Conservation (phyloP, 2,888 invertebrate species). For the Sympetrum striolatum region DNA sequence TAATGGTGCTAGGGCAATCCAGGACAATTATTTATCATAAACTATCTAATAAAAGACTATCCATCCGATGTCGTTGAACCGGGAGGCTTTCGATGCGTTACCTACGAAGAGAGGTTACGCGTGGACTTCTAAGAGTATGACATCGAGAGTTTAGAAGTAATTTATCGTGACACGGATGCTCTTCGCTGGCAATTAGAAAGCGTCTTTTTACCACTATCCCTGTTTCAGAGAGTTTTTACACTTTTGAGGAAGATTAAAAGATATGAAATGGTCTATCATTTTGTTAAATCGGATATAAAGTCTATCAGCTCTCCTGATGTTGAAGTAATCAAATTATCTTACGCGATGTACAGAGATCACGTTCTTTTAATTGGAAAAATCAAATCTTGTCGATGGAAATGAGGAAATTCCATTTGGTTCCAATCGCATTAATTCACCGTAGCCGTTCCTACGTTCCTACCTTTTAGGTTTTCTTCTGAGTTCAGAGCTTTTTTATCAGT, state of each 20-base stretch:
- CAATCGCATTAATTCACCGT: no score
- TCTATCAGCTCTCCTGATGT: neutral
- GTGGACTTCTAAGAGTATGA: neutral
- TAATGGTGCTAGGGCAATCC: conserved; percentile 31
- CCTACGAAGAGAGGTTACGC: neutral
- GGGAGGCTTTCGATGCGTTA: neutral
- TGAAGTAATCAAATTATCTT: neutral
- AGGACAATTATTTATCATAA: neutral
- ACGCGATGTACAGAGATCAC: neutral
- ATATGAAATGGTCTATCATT: neutral
- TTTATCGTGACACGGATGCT: neutral
- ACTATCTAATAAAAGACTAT: neutral
- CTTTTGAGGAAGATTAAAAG: neutral
- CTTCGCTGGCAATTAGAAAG: neutral
- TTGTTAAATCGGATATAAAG: neutral
- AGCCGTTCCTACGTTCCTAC: no score
- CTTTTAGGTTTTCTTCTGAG: no score
- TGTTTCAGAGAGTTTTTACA: neutral
- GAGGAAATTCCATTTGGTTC: neutral
- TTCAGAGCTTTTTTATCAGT: no score
- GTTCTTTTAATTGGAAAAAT: neutral
- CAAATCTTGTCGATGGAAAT: neutral
- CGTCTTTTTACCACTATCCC: neutral
- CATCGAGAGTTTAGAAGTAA: neutral
- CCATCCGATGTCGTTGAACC: neutral